A percentile compares a stretch with the other conserved stretches of the same genome.
Conservation (phyloP, 2,113 vertebrate genomes). For the Apaloderma vittatum region DNA sequence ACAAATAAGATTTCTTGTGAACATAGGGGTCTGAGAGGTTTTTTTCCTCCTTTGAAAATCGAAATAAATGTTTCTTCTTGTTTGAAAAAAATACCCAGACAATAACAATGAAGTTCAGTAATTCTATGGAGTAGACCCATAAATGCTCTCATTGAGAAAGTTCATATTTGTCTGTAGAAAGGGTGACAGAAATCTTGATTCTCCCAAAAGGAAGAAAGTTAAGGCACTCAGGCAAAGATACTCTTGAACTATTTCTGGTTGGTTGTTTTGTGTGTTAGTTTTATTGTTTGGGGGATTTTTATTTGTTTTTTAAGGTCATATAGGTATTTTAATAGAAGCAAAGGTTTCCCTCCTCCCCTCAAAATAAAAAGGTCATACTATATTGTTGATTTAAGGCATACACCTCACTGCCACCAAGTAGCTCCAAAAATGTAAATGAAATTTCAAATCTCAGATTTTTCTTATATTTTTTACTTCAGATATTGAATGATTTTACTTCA, state of each 20-base stretch:
- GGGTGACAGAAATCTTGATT: background rate
- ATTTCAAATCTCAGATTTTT: background rate
- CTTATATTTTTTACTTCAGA: background rate
- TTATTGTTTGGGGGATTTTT: background rate
- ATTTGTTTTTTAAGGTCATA: background rate
- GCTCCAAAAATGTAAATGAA: background rate
- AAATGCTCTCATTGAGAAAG: background rate
- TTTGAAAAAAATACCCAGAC: background rate
- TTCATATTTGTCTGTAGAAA: background rate
- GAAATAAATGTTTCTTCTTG: fast-evolving
- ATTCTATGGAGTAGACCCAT: background rate
- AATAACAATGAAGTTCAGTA: background rate
- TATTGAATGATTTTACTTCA: fast-evolving
- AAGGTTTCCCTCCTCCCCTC: fast-evolving
- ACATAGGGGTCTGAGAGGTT: background rate
- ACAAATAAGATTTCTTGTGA: background rate
- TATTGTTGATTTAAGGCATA: background rate
- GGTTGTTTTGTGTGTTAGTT: background rate
- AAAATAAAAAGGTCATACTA: fast-evolving
- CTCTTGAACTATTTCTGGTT: background rate
- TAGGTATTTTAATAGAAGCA: background rate
- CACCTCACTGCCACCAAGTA: background rate
- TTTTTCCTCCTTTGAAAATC: background rate
- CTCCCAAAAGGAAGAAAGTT: background rate
- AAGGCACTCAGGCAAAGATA: background rate